phyloP scores from a whole-genome alignment of 53 echinoderm and acorn worm species.

The Mesocentrotus franciscanus region DNA sequence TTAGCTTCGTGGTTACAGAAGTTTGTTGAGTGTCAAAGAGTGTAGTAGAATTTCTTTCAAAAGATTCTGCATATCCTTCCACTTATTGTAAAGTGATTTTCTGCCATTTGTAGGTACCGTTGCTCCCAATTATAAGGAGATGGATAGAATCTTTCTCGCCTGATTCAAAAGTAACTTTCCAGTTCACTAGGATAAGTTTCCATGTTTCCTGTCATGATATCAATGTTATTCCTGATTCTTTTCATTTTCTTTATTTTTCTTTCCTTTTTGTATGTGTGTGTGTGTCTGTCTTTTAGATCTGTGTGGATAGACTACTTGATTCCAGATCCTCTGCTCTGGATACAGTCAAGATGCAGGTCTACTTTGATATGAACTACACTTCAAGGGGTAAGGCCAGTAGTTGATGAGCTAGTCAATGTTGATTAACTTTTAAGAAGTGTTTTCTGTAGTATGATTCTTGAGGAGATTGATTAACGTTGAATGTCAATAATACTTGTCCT shows the following conservation, averaged over 20 bases:
- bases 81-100: not conserved
- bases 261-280: too few species aligned
- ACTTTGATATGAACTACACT: conserved; percentile 99
- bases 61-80: not conserved
- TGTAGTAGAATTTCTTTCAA: not conserved
- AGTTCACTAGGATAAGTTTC: not conserved
- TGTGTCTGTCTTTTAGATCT: conserved; percentile 70
- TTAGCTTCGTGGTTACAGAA: not conserved
- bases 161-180: not conserved
- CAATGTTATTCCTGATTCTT: not conserved
- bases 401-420: not conserved
- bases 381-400: conserved; percentile 79
- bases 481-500: too few species aligned
- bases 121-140: too few species aligned
- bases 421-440: not conserved
- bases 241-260: not conserved
- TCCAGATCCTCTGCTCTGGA: conserved; percentile 89
- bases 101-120: not conserved
- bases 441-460: too few species aligned
- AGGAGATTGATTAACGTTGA: too few species aligned
- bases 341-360: conserved; percentile 96
- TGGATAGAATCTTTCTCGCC: too few species aligned
- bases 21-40: not conserved
- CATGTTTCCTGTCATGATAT: not conserved
- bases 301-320: conserved; percentile 95